phyloP scores from a whole-genome alignment of 2,113 vertebrate genomes.

The Struthio camelus region DNA sequence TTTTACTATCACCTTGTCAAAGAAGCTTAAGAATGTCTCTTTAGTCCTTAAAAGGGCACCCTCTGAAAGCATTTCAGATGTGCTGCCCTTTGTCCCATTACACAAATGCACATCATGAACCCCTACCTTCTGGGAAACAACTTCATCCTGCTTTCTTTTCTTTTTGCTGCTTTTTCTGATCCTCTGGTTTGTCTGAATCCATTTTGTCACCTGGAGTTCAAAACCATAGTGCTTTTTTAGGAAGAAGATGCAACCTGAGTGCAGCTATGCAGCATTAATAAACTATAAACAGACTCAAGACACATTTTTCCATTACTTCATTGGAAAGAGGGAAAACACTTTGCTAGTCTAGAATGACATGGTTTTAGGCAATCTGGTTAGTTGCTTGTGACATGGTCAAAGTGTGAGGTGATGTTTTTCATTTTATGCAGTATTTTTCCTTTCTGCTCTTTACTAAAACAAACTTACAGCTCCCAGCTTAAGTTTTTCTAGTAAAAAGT shows the following conservation, averaged over 20 bases:
- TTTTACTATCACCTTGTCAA: background rate
- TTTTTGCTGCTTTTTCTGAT: conserved; percentile 84
- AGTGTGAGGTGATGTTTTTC: background rate
- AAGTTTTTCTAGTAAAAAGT: background rate
- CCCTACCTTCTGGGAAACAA: conserved; percentile 89
- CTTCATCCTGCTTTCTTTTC: conserved; percentile 79
- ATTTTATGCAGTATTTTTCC: background rate
- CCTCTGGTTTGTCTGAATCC: conserved; percentile 84
- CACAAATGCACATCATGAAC: background rate
- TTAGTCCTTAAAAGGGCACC: background rate
- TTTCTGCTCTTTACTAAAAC: background rate
- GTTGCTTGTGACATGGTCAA: background rate
- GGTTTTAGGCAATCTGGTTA: background rate
- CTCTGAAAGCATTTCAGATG: background rate
- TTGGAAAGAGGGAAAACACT: background rate
- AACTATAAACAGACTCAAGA: conserved; percentile 57
- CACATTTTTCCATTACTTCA: conserved; percentile 61
- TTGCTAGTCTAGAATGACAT: background rate
- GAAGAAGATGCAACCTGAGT: conserved; percentile 15
- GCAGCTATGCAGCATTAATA: conserved; percentile 36
- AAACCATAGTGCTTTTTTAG: conserved; percentile 60
- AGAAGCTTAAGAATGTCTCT: background rate
- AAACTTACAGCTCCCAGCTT: background rate
- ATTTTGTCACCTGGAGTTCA: conserved; percentile 90
- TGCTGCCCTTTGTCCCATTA: background rate